A percentile compares a stretch with the other conserved stretches of the same genome.
phyloP scores from a whole-genome alignment of 2,113 vertebrate genomes.

The Marcusenius ussheri region DNA sequence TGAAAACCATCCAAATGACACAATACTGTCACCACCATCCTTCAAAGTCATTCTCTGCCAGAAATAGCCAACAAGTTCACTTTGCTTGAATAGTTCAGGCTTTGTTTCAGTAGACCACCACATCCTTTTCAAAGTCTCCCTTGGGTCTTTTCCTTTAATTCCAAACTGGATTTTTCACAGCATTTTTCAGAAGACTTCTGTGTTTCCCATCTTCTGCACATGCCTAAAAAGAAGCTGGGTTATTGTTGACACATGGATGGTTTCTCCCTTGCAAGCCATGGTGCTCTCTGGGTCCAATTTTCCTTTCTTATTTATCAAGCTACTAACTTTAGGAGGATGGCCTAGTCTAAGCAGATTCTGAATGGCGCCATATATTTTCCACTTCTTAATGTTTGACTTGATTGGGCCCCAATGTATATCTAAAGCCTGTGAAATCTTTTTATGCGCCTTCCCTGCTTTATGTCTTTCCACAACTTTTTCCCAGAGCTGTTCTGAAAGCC shows the following conservation, averaged over 20 bases:
- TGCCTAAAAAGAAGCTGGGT: background rate
- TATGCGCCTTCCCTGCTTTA: background rate
- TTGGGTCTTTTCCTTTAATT: background rate
- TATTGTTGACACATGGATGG: background rate
- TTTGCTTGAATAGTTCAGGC: background rate
- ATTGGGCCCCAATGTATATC: background rate
- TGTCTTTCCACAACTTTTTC: background rate
- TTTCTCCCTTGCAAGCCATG: background rate
- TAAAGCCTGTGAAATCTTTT: constrained; percentile 7
- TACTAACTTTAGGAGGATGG: background rate
- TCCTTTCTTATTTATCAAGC: constrained; percentile 2
- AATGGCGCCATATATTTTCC: background rate
- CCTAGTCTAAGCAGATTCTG: background rate
- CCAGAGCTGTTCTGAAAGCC: background rate
- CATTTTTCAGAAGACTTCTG: background rate
- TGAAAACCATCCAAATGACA: background rate
- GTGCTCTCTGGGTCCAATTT: background rate
- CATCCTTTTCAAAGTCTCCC: background rate
- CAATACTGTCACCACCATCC: background rate
- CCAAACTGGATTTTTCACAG: background rate
- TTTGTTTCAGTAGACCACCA: background rate
- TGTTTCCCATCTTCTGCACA: background rate
- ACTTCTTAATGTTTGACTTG: background rate
- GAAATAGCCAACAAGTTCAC: background rate
- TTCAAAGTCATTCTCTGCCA: background rate